phyloP scores from a whole-genome alignment of 2,797 vertebrate species.

The Choloepus didactylus region DNA sequence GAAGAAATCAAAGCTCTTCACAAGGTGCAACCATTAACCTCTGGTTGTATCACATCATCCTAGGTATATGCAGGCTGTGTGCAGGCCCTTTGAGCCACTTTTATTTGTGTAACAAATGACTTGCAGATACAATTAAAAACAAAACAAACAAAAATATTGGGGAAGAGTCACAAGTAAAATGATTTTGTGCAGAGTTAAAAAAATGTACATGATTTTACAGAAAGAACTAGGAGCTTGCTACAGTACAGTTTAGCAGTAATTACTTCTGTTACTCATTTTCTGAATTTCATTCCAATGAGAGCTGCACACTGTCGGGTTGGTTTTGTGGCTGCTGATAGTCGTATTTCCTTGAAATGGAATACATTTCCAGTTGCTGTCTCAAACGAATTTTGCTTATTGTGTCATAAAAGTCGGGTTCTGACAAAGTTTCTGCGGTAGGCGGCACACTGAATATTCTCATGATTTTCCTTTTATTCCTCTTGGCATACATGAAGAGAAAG shows the following conservation, averaged over 20 bases:
- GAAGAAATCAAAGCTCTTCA: neutral
- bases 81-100: neutral
- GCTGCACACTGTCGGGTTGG: constrained; percentile 87
- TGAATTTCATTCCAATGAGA: constrained; percentile 86
- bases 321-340: constrained; percentile 89
- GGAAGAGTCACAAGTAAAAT: neutral
- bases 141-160: neutral
- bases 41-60: neutral
- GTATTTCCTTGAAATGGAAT: constrained; percentile 92
- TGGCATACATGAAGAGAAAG: constrained; percentile 95
- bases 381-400: constrained; percentile 97
- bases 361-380: constrained; percentile 98
- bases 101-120: constrained; percentile 22
- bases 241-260: neutral
- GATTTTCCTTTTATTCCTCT: constrained; percentile 97
- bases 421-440: constrained; percentile 88
- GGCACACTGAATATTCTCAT: constrained; percentile 98
- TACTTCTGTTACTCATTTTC: neutral
- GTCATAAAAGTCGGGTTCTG: constrained; percentile 97
- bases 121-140: neutral
- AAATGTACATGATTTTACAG: neutral
- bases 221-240: neutral
- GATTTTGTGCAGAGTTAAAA: constrained; percentile 21
- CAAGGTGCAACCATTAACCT: neutral
- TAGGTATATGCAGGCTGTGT: neutral